These are phyloP conservation scores for Plecturocebus donacophilus DNA, from an alignment of 2,113 vertebrate genomes.

Conservation along the genomic window DNA sequence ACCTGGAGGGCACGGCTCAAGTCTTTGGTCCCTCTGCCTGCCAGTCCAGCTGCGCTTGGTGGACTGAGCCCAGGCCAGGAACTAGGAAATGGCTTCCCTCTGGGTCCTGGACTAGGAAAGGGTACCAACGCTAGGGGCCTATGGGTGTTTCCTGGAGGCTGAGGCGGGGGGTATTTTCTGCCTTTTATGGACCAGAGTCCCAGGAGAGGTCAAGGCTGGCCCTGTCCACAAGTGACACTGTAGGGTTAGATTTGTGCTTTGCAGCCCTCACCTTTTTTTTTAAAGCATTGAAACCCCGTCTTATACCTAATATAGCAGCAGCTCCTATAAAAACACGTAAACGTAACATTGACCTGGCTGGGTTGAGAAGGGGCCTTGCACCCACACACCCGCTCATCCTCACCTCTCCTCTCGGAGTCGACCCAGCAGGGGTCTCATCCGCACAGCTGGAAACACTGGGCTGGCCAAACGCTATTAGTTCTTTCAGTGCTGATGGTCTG, in stretches of 20 bases:
- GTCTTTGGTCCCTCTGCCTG: background rate
- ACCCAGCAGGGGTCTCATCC: background rate
- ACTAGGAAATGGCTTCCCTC: no score
- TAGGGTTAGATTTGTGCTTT: background rate
- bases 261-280: background rate
- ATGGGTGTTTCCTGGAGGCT: accelerated
- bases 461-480: background rate
- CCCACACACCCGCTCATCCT: accelerated
- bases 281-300: background rate
- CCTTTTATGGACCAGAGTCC: background rate
- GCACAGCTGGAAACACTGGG: background rate
- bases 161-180: background rate
- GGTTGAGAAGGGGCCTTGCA: background rate
- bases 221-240: background rate
- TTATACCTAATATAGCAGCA: background rate
- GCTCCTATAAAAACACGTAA: background rate
- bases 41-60: background rate
- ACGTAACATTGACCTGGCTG: background rate
- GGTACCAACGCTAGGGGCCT: no score
- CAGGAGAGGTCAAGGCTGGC: background rate
- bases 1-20: no score
- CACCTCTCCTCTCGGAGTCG: accelerated
- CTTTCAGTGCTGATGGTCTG: no score
- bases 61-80: background rate
- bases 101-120: no score